These are phyloP conservation scores for Silurus glanis DNA, from an alignment of 2,113 vertebrate species.

Conservation along the genomic window DNA sequence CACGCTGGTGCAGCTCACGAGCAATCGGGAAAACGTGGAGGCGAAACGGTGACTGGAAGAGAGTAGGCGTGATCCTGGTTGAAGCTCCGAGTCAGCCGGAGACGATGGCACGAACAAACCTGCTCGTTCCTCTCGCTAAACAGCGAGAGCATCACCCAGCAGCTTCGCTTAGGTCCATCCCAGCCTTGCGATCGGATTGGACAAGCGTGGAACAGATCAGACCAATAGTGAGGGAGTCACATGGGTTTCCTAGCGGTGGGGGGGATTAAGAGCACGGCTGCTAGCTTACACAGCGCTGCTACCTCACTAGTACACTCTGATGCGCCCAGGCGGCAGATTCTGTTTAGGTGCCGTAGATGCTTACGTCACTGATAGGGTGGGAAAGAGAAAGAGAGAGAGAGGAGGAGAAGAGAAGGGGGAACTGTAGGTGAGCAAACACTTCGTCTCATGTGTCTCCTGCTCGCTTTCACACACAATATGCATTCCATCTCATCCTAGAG, in stretches of 20 bases:
- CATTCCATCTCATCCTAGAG: constrained; percentile 76
- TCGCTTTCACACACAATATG: constrained; percentile 57
- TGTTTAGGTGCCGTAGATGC: constrained; percentile 49
- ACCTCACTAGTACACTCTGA: constrained; percentile 61
- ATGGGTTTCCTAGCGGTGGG: constrained; percentile 58
- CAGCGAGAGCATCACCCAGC: constrained; percentile 73
- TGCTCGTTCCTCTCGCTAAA: constrained; percentile 55
- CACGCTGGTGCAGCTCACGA: constrained; percentile 59
- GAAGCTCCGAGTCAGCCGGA: constrained; percentile 47
- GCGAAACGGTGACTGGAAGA: neutral
- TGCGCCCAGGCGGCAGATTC: constrained; percentile 61
- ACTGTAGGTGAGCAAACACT: constrained; percentile 45
- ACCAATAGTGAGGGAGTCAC: constrained; percentile 83
- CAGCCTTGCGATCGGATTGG: constrained; percentile 80
- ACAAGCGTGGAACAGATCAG: constrained; percentile 70
- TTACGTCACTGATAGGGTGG: constrained; percentile 27
- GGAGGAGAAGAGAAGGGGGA: neutral
- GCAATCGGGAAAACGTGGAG: neutral
- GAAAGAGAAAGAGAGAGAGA: neutral
- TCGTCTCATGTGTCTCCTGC: constrained; percentile 24
- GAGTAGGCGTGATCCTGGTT: constrained; percentile 11
- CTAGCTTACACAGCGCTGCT: constrained; percentile 60
- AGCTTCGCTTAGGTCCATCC: constrained; percentile 87
- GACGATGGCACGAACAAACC: constrained; percentile 25
- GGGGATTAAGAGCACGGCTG: constrained; percentile 50